Evolutionary conservation across 2,113 vertebrate genomes (phyloP).

Genomic region (Pseudorasbora parva): DNA sequence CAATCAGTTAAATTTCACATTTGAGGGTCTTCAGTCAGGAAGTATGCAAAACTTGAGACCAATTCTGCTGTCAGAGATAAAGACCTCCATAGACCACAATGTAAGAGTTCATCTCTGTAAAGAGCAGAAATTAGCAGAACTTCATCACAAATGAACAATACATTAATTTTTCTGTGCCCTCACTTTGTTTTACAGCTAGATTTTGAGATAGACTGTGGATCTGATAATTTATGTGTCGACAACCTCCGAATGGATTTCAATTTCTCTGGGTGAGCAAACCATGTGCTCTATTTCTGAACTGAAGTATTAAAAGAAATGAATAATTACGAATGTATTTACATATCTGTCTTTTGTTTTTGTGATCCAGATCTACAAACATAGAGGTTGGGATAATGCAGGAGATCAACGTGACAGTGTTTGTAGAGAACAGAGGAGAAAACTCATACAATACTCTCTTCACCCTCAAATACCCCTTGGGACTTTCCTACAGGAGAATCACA

Average conservation of each 20-base stretch:
- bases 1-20: conserved; percentile 70
- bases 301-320: not conserved
- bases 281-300: not conserved
- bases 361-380: conserved; percentile 64
- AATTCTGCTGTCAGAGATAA: conserved; percentile 56
- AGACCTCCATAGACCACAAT: conserved; percentile 51
- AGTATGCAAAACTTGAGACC: conserved; percentile 44
- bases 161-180: not conserved
- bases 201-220: conserved; percentile 85
- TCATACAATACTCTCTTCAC: conserved; percentile 76
- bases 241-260: conserved; percentile 77
- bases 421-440: conserved; percentile 80
- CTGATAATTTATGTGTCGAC: conserved; percentile 77
- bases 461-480: conserved; percentile 75
- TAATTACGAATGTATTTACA: not conserved
- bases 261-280: conserved; percentile 74
- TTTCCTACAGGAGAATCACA: conserved; percentile 76
- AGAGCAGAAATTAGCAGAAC: not conserved
- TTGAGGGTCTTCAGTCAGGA: conserved; percentile 59
- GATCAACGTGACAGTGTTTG: conserved; percentile 71
- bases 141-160: not conserved
- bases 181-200: conserved; percentile 70
- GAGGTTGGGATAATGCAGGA: conserved; percentile 77
- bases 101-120: conserved; percentile 59
- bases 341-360: not conserved